Conservation (phyloP, 2,888 invertebrate species). For the Dolomedes plantarius region DNA sequence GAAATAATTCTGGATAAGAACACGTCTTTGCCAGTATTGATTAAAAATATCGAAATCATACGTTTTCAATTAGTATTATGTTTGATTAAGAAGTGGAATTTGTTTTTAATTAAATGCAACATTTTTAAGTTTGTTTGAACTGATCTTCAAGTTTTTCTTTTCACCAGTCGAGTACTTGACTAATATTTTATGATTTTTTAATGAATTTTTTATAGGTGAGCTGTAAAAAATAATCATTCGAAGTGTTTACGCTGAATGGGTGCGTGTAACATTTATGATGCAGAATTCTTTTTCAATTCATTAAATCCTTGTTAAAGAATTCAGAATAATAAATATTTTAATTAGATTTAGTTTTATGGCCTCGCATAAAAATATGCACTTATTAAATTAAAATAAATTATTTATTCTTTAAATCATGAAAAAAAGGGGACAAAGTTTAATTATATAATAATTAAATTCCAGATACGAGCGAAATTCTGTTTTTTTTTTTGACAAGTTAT, state of each 20-base stretch:
- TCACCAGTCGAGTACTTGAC: not conserved
- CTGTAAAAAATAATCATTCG: not conserved
- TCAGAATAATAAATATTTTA: not conserved
- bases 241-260: not conserved
- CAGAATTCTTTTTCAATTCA: not conserved
- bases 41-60: constrained; percentile 7
- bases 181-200: not conserved
- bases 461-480: no score
- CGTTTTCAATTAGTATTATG: constrained; percentile 26
- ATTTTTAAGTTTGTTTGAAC: not conserved
- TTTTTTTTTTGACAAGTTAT: no score
- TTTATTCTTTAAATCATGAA: no score
- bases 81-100: constrained; percentile 1
- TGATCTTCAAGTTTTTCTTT: not conserved
- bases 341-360: not conserved
- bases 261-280: not conserved
- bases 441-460: no score
- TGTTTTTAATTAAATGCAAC: constrained; percentile 18
- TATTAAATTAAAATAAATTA: no score
- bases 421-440: no score
- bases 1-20: not conserved
- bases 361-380: not conserved
- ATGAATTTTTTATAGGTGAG: not conserved
- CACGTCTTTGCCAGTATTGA: not conserved
- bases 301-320: not conserved